Percentiles rank a stretch among this genome's conserved stretches.
phyloP scores from a whole-genome alignment of 2,797 vertebrate genomes.

The Loriculus beryllinus region DNA sequence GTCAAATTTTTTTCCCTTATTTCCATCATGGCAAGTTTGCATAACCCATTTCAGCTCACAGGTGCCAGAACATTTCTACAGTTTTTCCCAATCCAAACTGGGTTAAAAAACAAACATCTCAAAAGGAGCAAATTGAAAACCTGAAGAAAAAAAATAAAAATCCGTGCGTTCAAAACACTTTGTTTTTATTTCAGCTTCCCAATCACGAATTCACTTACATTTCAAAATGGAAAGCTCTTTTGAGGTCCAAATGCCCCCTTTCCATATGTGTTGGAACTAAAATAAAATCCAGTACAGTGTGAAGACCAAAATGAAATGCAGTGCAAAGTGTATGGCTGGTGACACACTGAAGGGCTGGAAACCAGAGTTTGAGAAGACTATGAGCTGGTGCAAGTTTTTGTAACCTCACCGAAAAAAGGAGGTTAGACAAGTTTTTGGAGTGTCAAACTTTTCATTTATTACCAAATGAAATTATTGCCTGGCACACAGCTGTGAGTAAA shows the following conservation, averaged over 20 bases:
- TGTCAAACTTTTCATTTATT: not conserved
- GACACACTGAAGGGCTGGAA: conserved; percentile 7
- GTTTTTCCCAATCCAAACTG: not conserved
- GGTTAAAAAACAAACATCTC: not conserved
- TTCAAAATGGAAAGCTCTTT: conserved; percentile 6
- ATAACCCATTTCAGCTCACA: not conserved
- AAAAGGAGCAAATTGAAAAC: not conserved
- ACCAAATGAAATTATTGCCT: not conserved
- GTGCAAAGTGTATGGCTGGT: not conserved
- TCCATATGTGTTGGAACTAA: not conserved
- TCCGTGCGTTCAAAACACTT: not conserved
- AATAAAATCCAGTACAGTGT: conserved; percentile 7
- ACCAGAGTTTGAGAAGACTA: not conserved
- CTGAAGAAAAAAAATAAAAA: not conserved
- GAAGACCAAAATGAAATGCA: conserved; percentile 35
- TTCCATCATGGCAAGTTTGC: not conserved
- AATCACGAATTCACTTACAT: not conserved
- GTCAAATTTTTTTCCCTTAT: not conserved
- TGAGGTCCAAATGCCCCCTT: conserved; percentile 1
- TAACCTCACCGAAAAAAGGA: not conserved
- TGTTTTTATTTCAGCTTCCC: not conserved
- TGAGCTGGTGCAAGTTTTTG: not conserved
- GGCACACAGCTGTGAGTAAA: not conserved
- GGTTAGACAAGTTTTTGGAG: not conserved
- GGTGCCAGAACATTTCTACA: not conserved